Evolutionary conservation across 2,797 vertebrate genomes (phyloP), one percentile per base, ranked within the genome.

Genomic region (Xenops minutus): DNA sequence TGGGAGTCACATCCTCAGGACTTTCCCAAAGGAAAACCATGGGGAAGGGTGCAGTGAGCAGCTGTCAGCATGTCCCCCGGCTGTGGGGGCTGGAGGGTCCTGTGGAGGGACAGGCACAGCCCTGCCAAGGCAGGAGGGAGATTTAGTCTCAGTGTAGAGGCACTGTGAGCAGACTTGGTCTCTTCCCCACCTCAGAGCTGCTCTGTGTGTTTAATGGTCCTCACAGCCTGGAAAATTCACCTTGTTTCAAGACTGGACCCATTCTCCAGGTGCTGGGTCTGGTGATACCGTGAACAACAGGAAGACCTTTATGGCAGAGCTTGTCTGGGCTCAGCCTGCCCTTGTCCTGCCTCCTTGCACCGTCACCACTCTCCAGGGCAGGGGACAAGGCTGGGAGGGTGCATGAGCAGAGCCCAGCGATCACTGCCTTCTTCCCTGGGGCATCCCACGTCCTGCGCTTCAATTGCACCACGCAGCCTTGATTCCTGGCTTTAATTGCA

Each of bases 401-500:
- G 61, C 2, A 6, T 3, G 37, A 91, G 51, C 39, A 3, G 54
- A 77, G 66, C 85, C 17, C 6, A 20, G 80, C 14, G 0, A 7
- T 1, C 3, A n/a, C 66, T 29, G 63, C 49, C 41, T 16, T 4
- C 76, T 69, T 76, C 68, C 85, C 78, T 10, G 3, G 36, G 30
- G 78, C 93, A 86, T 23, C 84, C 91, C 2, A 3, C 55, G 6
- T 41, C 86, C 83, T 14, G 23, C 14, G 52, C 23, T 92, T 27
- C 93, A 91, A 92, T 86, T 86, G 90, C 83, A 41, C 88, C 82
- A 20, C 4, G 52, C 18, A 1, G 89, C 93, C 92, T 76, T 92
- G 90, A 95, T 90, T 92, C 76, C 90, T n/a, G 68, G 62, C 75
- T 96, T 93, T 95, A 92, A 95, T 87, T 93, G 86, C 93, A 95